Percentiles rank a stretch among this genome's conserved stretches.
These are phyloP conservation scores for Oxystoma pomonae DNA, from an alignment of 2,888 invertebrate species.

Conservation along the genomic window DNA sequence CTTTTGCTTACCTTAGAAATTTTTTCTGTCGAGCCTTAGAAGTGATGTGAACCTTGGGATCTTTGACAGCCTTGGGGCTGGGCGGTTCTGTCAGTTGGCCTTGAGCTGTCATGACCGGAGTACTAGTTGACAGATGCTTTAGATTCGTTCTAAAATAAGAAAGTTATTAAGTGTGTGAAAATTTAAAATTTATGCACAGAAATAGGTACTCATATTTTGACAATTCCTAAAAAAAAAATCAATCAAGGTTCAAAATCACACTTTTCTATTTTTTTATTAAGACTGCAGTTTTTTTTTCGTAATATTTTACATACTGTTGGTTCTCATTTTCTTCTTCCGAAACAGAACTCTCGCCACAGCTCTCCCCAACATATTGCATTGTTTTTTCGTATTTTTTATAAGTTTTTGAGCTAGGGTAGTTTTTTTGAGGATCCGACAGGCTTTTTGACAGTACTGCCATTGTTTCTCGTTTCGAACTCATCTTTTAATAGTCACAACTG, in stretches of 20 bases:
- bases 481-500: too few species aligned
- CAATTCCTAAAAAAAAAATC: too few species aligned
- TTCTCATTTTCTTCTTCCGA: neutral
- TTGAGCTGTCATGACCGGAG: slow-evolving; percentile 50
- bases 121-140: slow-evolving; percentile 58
- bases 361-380: neutral
- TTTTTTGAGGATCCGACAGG: neutral
- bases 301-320: neutral
- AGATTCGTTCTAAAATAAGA: slow-evolving; percentile 51
- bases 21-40: slow-evolving; percentile 81
- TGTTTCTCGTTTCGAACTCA: neutral
- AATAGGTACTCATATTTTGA: too few species aligned
- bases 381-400: neutral
- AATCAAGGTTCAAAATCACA: too few species aligned
- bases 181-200: too few species aligned
- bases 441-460: neutral
- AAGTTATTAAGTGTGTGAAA: slow-evolving; percentile 3
- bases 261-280: too few species aligned
- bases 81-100: slow-evolving; percentile 44
- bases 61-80: slow-evolving; percentile 44
- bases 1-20: slow-evolving; percentile 67
- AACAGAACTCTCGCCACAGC: neutral
- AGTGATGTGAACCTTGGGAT: slow-evolving; percentile 50
- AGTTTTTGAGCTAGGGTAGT: neutral
- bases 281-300: too few species aligned